A percentile compares a stretch with the other conserved stretches of the same genome.
phyloP scores from a whole-genome alignment of 1,140 invertebrate genomes.

The Wiebesia pumilae region DNA sequence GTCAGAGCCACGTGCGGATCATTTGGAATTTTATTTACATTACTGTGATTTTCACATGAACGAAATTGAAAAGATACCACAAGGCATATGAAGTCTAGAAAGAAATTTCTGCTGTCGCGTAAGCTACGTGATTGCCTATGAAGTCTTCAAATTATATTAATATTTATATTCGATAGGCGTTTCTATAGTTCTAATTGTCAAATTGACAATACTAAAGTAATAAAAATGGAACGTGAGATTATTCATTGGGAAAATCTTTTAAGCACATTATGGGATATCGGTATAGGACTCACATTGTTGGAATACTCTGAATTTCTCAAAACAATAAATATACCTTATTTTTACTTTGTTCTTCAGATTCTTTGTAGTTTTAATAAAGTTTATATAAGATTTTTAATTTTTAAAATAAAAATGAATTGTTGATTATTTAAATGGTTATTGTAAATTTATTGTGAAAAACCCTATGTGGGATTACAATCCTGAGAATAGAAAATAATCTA shows the following conservation, averaged over 20 bases:
- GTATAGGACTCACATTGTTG: background rate
- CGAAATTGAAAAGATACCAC: background rate
- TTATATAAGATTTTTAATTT: too few relatives aligned
- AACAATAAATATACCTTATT: too few relatives aligned
- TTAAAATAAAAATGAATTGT: too few relatives aligned
- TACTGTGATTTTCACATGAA: background rate
- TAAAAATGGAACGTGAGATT: background rate
- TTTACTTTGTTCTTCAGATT: too few relatives aligned
- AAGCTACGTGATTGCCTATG: background rate
- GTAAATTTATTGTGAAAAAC: background rate
- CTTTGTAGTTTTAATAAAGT: too few relatives aligned
- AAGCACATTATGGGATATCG: background rate
- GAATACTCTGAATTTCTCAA: too few relatives aligned
- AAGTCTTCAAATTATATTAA: background rate
- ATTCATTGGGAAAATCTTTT: background rate
- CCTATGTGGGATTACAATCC: background rate
- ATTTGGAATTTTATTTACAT: background rate
- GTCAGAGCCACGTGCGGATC: background rate
- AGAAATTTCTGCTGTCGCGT: background rate
- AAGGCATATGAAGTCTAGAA: background rate
- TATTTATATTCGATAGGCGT: background rate
- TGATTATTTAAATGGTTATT: too few relatives aligned
- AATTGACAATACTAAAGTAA: background rate
- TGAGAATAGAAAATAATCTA: background rate
- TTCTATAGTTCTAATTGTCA: background rate